A percentile compares a stretch with the other conserved stretches of the same genome.
These are phyloP conservation scores for Sus scrofa DNA, from an alignment of 2,113 vertebrate genomes.

Conservation along the genomic window T2T-Sscrofa CM000812.6:253223501-253224000, in stretches of 20 bases:
- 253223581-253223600: background rate
- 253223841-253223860: background rate
- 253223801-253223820: background rate
- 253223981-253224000: background rate
- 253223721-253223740: background rate
- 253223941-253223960: background rate
- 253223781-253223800: background rate
- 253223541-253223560: background rate
- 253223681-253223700: background rate
- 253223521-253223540: background rate
- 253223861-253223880: background rate
- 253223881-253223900: background rate
- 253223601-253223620: background rate
- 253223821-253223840: background rate
- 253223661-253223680: background rate
- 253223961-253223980: background rate
- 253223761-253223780: background rate
- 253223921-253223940: constrained; percentile 8
- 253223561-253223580: background rate
- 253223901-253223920: background rate
- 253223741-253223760: background rate
- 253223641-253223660: background rate
- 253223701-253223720: background rate
- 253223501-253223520: background rate
- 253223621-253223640: background rate